These are phyloP conservation scores for Diacarnus erythraeanus DNA, from an alignment of 37 sponge, comb jelly and placozoan species.

Conservation along the genomic window DNA sequence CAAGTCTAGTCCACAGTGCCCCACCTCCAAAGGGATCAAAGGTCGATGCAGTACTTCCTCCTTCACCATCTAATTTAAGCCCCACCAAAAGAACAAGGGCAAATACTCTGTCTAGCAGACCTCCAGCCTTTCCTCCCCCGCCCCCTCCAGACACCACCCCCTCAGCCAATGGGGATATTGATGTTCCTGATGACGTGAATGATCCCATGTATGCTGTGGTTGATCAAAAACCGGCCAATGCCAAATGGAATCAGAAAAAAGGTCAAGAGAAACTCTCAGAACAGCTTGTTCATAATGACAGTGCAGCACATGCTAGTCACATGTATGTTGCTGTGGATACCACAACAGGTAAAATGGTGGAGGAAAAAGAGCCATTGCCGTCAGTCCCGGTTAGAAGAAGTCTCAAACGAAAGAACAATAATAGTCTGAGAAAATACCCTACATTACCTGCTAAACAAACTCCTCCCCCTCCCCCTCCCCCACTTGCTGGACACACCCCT, in stretches of 20 bases:
- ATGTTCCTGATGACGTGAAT: too few species aligned
- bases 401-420: not conserved
- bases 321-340: not conserved
- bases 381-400: not conserved
- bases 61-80: not conserved
- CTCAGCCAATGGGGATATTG: not conserved
- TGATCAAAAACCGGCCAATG: not conserved
- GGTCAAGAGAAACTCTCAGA: not conserved
- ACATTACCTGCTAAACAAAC: not conserved
- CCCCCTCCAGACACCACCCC: conserved; percentile 3
- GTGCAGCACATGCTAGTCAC: not conserved
- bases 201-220: conserved; percentile 3
- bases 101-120: not conserved
- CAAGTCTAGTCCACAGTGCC: not conserved
- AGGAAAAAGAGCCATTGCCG: not conserved
- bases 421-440: not conserved
- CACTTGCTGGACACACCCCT: not conserved
- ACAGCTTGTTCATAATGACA: too few species aligned
- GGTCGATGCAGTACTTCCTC: too few species aligned
- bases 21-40: not conserved
- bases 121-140: conserved; percentile 26
- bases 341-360: not conserved
- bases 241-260: not conserved
- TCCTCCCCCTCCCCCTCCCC: not conserved
- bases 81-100: not conserved